phyloP scores from a whole-genome alignment of 2,888 invertebrate genomes.

The Phania funesta region DNA sequence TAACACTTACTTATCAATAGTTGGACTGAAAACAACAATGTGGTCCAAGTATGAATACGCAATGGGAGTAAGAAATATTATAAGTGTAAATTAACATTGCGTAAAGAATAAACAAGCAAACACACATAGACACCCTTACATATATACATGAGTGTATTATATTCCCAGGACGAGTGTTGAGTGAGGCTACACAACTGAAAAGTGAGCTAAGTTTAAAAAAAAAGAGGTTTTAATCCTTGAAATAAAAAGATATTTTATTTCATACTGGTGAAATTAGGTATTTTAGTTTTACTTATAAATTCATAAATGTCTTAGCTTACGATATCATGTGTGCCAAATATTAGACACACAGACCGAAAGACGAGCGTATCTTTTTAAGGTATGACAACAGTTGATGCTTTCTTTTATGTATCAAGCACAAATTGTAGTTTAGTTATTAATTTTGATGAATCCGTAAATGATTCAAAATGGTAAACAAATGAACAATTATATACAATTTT shows the following conservation, averaged over 20 bases:
- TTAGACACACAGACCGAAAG: constrained; percentile 16
- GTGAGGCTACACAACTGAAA: neutral
- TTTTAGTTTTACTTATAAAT: constrained; percentile 36
- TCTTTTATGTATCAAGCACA: constrained; percentile 4
- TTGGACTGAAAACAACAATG: constrained; percentile 44
- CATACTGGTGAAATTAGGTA: constrained; percentile 58
- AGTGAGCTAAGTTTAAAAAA: neutral
- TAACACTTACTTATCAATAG: neutral
- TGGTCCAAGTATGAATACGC: neutral
- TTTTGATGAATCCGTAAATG: constrained; percentile 38
- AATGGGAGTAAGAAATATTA: constrained; percentile 44
- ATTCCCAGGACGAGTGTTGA: neutral
- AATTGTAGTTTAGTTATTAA: constrained; percentile 26
- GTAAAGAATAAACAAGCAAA: constrained; percentile 1
- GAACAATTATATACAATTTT: constrained; percentile 63
- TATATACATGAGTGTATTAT: too few relatives aligned
- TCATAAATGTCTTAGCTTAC: constrained; percentile 61
- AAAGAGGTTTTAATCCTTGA: constrained; percentile 34
- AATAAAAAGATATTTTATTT: constrained; percentile 59
- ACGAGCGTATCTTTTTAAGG: constrained; percentile 20
- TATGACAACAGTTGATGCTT: constrained; percentile 49
- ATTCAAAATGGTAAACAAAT: constrained; percentile 40
- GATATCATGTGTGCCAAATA: constrained; percentile 55
- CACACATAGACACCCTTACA: too few relatives aligned
- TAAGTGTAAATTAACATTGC: constrained; percentile 65